Evolutionary conservation across 1,140 invertebrate genomes (phyloP).

Genomic region (Triops longicaudatus): DNA sequence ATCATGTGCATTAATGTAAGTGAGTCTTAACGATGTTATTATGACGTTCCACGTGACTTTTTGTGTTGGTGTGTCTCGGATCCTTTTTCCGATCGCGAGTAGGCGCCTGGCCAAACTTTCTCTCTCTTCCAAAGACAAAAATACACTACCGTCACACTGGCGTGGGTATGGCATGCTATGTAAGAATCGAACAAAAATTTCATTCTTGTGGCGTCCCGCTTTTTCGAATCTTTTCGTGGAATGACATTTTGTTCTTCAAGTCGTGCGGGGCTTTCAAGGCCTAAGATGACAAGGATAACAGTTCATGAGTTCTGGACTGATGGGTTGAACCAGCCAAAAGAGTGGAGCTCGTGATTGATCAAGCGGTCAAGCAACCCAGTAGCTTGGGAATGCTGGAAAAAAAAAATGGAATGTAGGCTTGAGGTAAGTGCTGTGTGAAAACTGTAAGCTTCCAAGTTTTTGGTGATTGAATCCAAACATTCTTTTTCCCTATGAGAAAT

Average conservation of each 20-base stretch:
- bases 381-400: background rate
- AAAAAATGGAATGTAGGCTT: background rate
- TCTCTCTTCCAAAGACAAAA: background rate
- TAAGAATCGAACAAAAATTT: background rate
- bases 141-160: background rate
- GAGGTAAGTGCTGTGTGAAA: background rate
- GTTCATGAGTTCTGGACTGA: no score
- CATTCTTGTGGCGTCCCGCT: background rate
- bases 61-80: background rate
- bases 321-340: no score
- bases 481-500: background rate
- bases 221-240: no score
- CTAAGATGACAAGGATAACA: no score
- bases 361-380: slow-evolving; percentile 4
- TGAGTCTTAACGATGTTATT: background rate
- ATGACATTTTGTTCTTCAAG: no score
- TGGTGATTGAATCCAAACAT: background rate
- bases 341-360: background rate
- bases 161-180: background rate
- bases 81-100: background rate
- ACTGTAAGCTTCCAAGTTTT: background rate
- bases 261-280: no score
- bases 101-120: slow-evolving; percentile 6
- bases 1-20: background rate
- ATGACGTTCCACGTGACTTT: background rate